phyloP scores from a whole-genome alignment of 2,888 invertebrate species.

The Scelioninae gen. 2 region DNA sequence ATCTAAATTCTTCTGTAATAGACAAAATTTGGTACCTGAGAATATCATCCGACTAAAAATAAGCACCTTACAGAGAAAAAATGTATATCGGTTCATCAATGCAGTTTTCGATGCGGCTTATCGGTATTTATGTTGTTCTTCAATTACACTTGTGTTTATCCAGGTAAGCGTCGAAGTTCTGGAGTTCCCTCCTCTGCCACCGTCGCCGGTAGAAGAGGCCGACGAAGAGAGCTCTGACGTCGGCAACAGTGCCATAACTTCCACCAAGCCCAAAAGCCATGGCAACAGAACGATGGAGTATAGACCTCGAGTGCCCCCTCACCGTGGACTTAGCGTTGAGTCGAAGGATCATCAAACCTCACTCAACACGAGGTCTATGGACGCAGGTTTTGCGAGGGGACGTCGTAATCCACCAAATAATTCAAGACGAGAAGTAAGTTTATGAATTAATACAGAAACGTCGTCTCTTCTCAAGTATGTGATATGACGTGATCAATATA shows the following conservation, averaged over 20 bases:
- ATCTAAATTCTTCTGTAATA: background rate
- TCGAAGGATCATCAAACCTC: constrained; percentile 77
- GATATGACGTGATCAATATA: background rate
- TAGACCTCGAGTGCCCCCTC: constrained; percentile 83
- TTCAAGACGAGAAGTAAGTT: constrained; percentile 74
- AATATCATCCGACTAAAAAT: background rate
- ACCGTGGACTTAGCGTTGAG: constrained; percentile 78
- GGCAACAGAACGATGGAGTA: constrained; percentile 73
- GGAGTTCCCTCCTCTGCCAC: constrained; percentile 87
- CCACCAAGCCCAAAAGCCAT: constrained; percentile 65
- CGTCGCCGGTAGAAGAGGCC: constrained; percentile 88
- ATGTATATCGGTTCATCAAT: background rate
- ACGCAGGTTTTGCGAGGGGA: constrained; percentile 67
- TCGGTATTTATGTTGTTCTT: constrained; percentile 28
- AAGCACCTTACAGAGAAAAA: background rate
- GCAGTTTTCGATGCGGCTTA: constrained; percentile 8
- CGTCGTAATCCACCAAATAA: constrained; percentile 70
- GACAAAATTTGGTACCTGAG: background rate
- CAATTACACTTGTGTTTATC: constrained; percentile 23
- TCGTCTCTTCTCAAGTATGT: constrained; percentile 13
- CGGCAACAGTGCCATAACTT: constrained; percentile 66
- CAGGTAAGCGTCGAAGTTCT: constrained; percentile 80
- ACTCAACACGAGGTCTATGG: constrained; percentile 89
- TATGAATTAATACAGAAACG: constrained; percentile 38
- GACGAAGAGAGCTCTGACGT: constrained; percentile 85